Conservation (phyloP, 2,113 vertebrate genomes). For the Hypocryptadius cinnamomeus region DNA sequence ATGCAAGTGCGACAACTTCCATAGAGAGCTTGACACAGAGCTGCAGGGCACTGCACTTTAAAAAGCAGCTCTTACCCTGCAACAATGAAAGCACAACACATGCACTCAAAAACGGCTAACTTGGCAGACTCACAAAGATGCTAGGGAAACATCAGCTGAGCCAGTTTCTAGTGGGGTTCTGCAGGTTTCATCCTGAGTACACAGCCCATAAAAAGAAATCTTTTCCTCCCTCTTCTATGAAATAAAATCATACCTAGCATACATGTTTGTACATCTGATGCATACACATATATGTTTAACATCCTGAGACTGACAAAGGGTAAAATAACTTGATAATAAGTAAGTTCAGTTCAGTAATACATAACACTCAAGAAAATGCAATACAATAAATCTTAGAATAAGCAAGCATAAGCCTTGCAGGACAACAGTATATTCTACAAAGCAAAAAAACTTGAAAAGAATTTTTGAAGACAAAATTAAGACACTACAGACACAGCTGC, state of each 20-base stretch:
- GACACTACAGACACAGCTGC: not conserved
- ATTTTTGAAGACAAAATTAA: not conserved
- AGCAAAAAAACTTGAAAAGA: not conserved
- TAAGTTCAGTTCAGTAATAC: not conserved
- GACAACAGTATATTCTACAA: fast-evolving
- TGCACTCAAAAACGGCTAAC: not conserved
- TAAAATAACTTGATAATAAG: not conserved
- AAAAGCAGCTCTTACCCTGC: not conserved
- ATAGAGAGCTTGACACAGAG: not conserved
- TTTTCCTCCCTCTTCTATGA: not conserved
- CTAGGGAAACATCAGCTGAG: not conserved
- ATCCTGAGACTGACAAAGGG: not conserved
- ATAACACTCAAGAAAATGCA: not conserved
- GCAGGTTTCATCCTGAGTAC: not conserved
- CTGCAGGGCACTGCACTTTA: not conserved
- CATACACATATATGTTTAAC: not conserved
- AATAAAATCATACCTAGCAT: not conserved
- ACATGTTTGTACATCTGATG: not conserved
- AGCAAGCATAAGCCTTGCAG: not conserved
- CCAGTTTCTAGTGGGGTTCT: not conserved
- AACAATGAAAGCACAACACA: not conserved
- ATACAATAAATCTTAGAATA: not conserved
- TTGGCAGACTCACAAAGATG: not conserved
- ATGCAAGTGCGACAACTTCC: not conserved
- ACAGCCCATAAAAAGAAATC: not conserved